These are phyloP conservation scores for Xenentodon cancila DNA, from an alignment of 2,797 vertebrate species.

Conservation along the genomic window DNA sequence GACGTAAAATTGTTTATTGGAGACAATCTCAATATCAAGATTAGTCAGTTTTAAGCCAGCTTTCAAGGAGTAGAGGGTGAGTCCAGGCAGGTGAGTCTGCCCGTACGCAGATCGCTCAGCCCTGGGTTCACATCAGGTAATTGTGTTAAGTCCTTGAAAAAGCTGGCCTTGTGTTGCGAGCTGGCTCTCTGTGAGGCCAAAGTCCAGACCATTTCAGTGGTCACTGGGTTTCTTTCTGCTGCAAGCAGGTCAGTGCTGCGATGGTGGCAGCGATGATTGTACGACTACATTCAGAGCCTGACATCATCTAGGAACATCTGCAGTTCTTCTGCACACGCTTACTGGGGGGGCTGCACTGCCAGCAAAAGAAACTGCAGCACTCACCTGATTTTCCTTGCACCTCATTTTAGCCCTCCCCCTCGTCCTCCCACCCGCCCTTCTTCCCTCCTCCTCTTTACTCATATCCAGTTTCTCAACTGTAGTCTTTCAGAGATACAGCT, in stretches of 20 bases:
- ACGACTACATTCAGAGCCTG: conserved; percentile 68
- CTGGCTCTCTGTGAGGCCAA: conserved; percentile 29
- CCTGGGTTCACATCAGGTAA: conserved; percentile 74
- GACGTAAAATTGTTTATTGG: conserved; percentile 31
- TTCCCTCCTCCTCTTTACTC: conserved; percentile 53
- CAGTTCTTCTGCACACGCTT: conserved; percentile 75
- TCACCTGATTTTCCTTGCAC: conserved; percentile 84
- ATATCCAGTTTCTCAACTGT: conserved; percentile 73
- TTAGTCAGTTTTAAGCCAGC: conserved; percentile 13
- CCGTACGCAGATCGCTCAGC: conserved; percentile 26
- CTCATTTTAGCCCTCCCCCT: conserved; percentile 64
- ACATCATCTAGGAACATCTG: conserved; percentile 83
- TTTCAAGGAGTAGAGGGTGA: conserved; percentile 19
- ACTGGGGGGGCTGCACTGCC: conserved; percentile 75
- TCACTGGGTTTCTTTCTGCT: conserved; percentile 37
- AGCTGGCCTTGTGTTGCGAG: conserved; percentile 32
- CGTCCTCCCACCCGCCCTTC: conserved; percentile 42
- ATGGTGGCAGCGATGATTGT: conserved; percentile 28
- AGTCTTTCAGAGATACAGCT: conserved; percentile 74
- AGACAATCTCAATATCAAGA: conserved; percentile 17
- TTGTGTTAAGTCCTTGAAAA: conserved; percentile 74
- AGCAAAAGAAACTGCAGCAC: conserved; percentile 83
- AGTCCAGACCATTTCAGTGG: conserved; percentile 41
- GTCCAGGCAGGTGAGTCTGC: conserved; percentile 22
- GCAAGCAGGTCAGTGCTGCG: conserved; percentile 26